phyloP scores from a whole-genome alignment of 2,888 invertebrate species.

The Melanophora roralis region DNA sequence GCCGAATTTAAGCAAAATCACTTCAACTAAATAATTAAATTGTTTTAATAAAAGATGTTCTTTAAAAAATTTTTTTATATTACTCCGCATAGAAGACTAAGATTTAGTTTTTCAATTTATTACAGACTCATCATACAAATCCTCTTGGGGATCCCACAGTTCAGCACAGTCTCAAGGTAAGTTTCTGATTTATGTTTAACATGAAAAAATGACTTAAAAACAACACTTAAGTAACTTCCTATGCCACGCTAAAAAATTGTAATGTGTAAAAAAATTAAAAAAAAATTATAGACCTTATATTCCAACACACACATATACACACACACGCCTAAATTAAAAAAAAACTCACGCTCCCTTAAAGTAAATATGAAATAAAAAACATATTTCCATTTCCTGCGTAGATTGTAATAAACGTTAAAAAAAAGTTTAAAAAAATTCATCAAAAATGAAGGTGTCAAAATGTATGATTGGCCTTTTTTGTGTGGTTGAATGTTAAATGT shows the following conservation, averaged over 20 bases:
- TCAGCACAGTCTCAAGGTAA: slow-evolving; percentile 88
- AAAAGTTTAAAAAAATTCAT: slow-evolving; percentile 12
- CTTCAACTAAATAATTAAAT: too few relatives aligned
- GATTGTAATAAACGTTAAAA: slow-evolving; percentile 35
- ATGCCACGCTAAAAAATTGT: slow-evolving; percentile 6
- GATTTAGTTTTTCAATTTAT: slow-evolving; percentile 34
- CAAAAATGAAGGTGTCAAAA: slow-evolving; percentile 62
- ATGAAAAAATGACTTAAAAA: background rate
- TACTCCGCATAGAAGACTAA: too few relatives aligned
- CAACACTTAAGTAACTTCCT: slow-evolving; percentile 23
- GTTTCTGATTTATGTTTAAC: slow-evolving; percentile 62
- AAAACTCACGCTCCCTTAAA: slow-evolving; percentile 36
- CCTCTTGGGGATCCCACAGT: slow-evolving; percentile 89
- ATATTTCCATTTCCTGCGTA: slow-evolving; percentile 59
- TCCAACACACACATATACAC: too few relatives aligned
- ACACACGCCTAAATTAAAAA: slow-evolving; percentile 42
- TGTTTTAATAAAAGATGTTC: too few relatives aligned
- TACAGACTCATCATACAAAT: slow-evolving; percentile 92
- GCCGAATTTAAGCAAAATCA: too few relatives aligned
- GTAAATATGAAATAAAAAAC: slow-evolving; percentile 17
- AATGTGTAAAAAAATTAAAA: background rate
- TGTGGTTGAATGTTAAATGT: slow-evolving; percentile 23
- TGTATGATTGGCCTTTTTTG: slow-evolving; percentile 64
- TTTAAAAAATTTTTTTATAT: too few relatives aligned
- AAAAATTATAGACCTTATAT: too few relatives aligned